Evolutionary conservation across 2,888 invertebrate genomes (phyloP).

Genomic region (Galeopsomyia nigrocyanea): DNA sequence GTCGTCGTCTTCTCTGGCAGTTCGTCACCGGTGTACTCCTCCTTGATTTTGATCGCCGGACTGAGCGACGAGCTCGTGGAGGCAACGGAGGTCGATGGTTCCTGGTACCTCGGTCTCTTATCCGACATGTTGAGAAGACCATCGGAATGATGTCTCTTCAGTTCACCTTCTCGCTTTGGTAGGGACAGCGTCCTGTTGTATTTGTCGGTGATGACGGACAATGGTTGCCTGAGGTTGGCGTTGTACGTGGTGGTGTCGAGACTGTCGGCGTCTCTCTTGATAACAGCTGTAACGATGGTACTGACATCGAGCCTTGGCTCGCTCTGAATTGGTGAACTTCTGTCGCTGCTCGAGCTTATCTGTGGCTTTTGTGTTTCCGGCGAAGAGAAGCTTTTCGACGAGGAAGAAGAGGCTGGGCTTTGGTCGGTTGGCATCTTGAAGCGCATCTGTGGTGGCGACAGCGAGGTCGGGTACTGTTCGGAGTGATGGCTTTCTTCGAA

Average conservation of each 20-base stretch:
- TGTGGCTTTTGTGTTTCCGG: conserved; percentile 66
- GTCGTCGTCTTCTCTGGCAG: conserved; percentile 47
- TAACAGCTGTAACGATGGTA: conserved; percentile 30
- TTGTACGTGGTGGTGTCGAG: conserved; percentile 29
- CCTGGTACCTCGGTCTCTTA: conserved; percentile 61
- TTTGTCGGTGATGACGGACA: conserved; percentile 67
- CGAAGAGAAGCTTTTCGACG: conserved; percentile 51
- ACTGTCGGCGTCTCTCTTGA: conserved; percentile 47
- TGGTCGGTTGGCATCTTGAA: conserved; percentile 62
- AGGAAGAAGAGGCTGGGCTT: conserved; percentile 54
- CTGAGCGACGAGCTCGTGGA: conserved; percentile 48
- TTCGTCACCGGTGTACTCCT: conserved; percentile 55
- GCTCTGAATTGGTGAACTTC: conserved; percentile 57
- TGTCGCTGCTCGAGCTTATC: conserved; percentile 64
- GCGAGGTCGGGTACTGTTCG: conserved; percentile 59
- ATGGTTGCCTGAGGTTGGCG: conserved; percentile 58
- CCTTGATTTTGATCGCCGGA: conserved; percentile 42
- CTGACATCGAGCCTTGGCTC: conserved; percentile 53
- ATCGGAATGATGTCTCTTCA: conserved; percentile 62
- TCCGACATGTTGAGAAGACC: conserved; percentile 63
- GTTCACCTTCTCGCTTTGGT: conserved; percentile 53
- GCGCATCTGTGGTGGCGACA: conserved; percentile 56
- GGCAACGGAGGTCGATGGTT: conserved; percentile 57
- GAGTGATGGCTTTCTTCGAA: conserved; percentile 72
- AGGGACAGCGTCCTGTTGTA: conserved; percentile 58